phyloP scores from a whole-genome alignment of 2,113 vertebrate species.

The Zosterops japonicus region DNA sequence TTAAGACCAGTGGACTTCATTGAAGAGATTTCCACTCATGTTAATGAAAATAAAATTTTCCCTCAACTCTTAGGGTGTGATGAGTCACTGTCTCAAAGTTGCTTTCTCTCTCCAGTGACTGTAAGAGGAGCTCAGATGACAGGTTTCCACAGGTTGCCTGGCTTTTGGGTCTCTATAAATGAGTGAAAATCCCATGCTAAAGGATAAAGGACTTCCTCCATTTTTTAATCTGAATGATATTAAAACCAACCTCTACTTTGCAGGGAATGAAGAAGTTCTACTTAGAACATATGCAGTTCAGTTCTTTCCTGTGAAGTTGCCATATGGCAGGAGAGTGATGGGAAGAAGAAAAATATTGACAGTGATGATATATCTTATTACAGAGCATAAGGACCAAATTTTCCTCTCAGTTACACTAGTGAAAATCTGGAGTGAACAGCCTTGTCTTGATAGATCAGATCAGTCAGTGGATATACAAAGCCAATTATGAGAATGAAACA shows the following conservation, averaged over 20 bases:
- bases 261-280: slow-evolving; percentile 44
- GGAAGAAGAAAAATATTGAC: slow-evolving; percentile 69
- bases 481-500: slow-evolving; percentile 61
- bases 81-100: neutral
- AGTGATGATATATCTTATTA: slow-evolving; percentile 66
- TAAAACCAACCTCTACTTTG: slow-evolving; percentile 34
- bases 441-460: slow-evolving; percentile 51
- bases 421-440: slow-evolving; percentile 67
- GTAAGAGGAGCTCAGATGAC: neutral
- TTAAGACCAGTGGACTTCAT: neutral
- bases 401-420: slow-evolving; percentile 63
- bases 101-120: neutral
- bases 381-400: slow-evolving; percentile 62
- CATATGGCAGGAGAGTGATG: slow-evolving; percentile 61
- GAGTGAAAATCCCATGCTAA: neutral
- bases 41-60: neutral
- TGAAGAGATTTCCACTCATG: neutral
- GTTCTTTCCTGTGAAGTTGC: slow-evolving; percentile 59
- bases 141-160: neutral
- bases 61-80: neutral
- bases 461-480: slow-evolving; percentile 64
- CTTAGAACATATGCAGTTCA: slow-evolving; percentile 58
- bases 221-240: slow-evolving; percentile 11
- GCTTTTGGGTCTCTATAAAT: neutral
- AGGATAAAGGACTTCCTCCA: neutral